Percentiles rank a stretch among this genome's conserved stretches.
Conservation (phyloP, 2,113 vertebrate genomes). For the Riparia riparia region DNA sequence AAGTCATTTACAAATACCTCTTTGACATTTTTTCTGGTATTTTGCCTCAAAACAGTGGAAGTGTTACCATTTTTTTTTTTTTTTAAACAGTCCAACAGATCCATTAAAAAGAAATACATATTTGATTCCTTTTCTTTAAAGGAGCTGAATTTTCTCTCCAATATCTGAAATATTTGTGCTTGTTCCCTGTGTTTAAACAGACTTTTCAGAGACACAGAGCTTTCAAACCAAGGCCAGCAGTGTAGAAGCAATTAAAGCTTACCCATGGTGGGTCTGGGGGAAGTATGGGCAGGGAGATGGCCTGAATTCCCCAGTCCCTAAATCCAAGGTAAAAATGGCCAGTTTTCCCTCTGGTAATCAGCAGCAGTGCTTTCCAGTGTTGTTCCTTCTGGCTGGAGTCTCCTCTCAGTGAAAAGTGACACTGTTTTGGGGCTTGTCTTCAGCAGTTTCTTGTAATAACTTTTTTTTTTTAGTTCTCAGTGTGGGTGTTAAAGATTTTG, state of each 20-base stretch:
- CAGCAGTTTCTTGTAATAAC: neutral
- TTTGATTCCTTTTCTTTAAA: constrained; percentile 1
- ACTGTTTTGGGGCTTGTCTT: neutral
- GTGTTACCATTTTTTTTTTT: constrained; percentile 2
- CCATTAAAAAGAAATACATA: constrained; percentile 12
- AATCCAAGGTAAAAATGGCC: neutral
- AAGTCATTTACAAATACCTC: neutral
- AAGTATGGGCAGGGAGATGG: neutral
- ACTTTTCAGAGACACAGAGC: neutral
- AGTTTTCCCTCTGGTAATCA: neutral
- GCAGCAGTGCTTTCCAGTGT: neutral
- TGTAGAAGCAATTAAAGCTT: neutral
- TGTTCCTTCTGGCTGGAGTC: neutral
- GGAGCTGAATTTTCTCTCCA: neutral
- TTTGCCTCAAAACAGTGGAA: constrained; percentile 38
- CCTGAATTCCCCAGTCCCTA: neutral
- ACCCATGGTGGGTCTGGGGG: fast-evolving
- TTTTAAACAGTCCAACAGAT: constrained; percentile 27
- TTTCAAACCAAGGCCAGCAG: neutral
- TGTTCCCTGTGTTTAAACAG: neutral
- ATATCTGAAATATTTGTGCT: neutral
- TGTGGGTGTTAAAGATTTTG: neutral
- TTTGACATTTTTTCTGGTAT: constrained; percentile 38
- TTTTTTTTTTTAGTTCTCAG: neutral
- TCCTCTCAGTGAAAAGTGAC: neutral